phyloP scores from a whole-genome alignment of 2,797 vertebrate genomes.

The Anolis apletophallus region DNA sequence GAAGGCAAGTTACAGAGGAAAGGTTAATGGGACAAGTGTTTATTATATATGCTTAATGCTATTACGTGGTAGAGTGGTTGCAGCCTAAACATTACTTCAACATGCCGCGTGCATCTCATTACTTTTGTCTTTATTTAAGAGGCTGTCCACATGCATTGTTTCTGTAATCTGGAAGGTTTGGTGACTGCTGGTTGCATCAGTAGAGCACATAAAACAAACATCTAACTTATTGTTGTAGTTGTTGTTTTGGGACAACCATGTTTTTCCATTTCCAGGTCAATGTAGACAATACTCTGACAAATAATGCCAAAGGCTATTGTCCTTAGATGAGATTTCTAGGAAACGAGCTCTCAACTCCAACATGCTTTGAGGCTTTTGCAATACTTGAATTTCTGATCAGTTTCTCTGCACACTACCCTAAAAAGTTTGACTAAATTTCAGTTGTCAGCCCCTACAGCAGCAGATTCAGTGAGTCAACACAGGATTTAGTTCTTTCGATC shows the following conservation, averaged over 20 bases:
- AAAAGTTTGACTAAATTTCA: background rate
- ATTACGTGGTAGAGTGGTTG: background rate
- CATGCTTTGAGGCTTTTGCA: background rate
- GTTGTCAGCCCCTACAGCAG: no score
- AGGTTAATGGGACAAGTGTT: conserved; percentile 4
- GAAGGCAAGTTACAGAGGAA: conserved; percentile 19
- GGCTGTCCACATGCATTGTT: background rate
- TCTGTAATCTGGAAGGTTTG: background rate
- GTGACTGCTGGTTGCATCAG: no score
- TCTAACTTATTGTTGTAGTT: background rate
- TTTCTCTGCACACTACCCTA: background rate
- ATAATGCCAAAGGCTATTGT: background rate
- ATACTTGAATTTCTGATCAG: background rate
- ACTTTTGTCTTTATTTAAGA: background rate
- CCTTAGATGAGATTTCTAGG: background rate
- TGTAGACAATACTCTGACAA: background rate
- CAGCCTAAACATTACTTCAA: background rate
- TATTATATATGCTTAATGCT: background rate
- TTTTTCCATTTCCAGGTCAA: background rate
- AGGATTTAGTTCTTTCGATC: no score
- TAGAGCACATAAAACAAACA: no score
- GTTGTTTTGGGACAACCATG: background rate
- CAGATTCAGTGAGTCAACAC: no score
- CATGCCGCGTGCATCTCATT: background rate
- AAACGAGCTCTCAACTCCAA: background rate